phyloP scores from a whole-genome alignment of 2,888 invertebrate species.

The Macropis europaea region DNA sequence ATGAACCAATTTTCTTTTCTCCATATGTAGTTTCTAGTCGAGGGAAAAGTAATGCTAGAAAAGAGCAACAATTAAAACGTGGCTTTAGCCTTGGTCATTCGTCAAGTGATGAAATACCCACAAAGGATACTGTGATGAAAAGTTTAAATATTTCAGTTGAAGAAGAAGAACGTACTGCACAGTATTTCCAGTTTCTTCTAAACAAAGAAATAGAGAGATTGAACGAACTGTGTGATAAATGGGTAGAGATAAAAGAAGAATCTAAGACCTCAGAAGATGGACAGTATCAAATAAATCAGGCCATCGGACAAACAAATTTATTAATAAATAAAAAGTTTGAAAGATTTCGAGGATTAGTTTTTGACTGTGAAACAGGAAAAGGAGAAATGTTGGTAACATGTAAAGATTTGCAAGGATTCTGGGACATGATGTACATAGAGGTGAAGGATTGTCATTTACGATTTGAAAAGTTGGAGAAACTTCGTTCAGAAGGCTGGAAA shows the following conservation, averaged over 20 bases:
- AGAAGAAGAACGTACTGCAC: constrained; percentile 74
- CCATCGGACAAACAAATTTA: constrained; percentile 89
- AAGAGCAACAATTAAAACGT: constrained; percentile 76
- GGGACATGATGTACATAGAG: constrained; percentile 92
- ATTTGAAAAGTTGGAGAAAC: constrained; percentile 66
- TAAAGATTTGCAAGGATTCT: constrained; percentile 91
- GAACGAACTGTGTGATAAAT: constrained; percentile 81
- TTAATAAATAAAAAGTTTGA: constrained; percentile 88
- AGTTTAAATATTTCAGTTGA: constrained; percentile 70
- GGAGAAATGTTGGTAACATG: constrained; percentile 82
- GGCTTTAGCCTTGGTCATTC: constrained; percentile 48
- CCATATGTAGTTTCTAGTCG: constrained; percentile 83
- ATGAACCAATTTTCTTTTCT: constrained; percentile 66
- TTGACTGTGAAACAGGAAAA: constrained; percentile 78
- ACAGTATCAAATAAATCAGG: constrained; percentile 84
- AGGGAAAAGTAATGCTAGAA: constrained; percentile 83
- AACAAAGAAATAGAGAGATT: constrained; percentile 82
- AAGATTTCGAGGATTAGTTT: constrained; percentile 84
- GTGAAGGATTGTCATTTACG: constrained; percentile 74
- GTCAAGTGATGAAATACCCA: constrained; percentile 61
- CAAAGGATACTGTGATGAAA: constrained; percentile 71
- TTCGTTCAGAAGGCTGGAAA: constrained; percentile 77
- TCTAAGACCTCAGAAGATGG: constrained; percentile 80
- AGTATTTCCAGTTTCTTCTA: constrained; percentile 79
- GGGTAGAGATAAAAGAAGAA: constrained; percentile 81